Base-by-base conservation (phyloP, 1,140 invertebrate species). In the Cecropterus lyciades region DNA sequence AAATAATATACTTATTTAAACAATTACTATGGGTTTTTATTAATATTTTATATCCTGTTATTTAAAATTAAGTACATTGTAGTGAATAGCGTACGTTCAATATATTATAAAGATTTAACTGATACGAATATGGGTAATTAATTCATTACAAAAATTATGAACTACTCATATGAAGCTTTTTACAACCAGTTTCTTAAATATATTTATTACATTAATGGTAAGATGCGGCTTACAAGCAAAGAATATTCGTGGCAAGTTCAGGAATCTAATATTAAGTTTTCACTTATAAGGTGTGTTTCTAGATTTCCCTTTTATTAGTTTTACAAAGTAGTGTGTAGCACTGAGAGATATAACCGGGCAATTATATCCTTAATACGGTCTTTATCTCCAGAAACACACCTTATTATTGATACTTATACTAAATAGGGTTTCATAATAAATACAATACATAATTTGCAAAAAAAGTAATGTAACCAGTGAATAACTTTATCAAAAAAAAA, bases 161-260 rank as follows among this genome's bases (percentile, higher is more conserved):
- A 45, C 49, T 20, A 46, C 24, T 51, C 52, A 27, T 43, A 51
- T 33, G 56, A 60, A 69, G 27, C 16, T 43, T 64, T 59, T 53
- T 46, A 70, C 46, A 51, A 42, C 48, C 45, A 37, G 24, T 60
- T 60, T 64, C 43, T 71, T 64, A 53, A 60, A 48, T 24, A 53
- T 66, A 65, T 24, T 67, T 67, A 56, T 52, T 63, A 62, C 27
- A 72, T 79, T 85, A 80, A 65, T 85, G 79, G 79, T 77, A 73
- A 82, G 77, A 74, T 72, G 72, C 33, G 72, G 72, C 70, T 73
- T 53, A 68, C 55, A 52, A 40, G 65, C 60, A 42, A 66, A 62
- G 52, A 57, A 62, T 65, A 46, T 49, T 69, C 30, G 63, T 79
- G 74, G 74, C 80, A 82, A 80, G 77, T 65, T 9, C 48, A 55